A percentile compares a stretch with the other conserved stretches of the same genome.
Conservation (phyloP, 2,888 invertebrate genomes). For the Steinernema hermaphroditum region DNA sequence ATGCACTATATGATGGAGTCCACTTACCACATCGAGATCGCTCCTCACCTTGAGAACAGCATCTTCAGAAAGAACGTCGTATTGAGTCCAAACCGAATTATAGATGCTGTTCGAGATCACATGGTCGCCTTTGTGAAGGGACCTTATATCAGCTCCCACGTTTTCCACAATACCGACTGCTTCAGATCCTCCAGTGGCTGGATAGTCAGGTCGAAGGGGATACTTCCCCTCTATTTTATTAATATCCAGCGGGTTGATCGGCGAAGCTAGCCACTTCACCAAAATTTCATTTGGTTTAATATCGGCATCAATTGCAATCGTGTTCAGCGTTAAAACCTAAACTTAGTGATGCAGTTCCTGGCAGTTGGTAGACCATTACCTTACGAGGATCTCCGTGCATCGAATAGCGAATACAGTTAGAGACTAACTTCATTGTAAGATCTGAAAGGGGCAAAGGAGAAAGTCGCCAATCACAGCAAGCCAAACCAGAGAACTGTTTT, state of each 20-base stretch:
- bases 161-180: slow-evolving; percentile 82
- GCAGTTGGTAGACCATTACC: neutral
- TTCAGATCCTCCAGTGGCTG: slow-evolving; percentile 88
- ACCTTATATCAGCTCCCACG: slow-evolving; percentile 40
- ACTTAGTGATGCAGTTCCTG: neutral
- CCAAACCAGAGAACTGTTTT: slow-evolving; percentile 21
- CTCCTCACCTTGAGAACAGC: slow-evolving; percentile 64
- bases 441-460: neutral
- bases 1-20: neutral
- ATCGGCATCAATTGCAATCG: slow-evolving; percentile 38
- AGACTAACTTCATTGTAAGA: neutral
- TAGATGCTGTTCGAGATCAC: slow-evolving; percentile 40
- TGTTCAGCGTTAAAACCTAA: slow-evolving; percentile 44
- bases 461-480: neutral
- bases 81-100: slow-evolving; percentile 51
- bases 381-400: slow-evolving; percentile 14
- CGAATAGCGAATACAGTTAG: neutral
- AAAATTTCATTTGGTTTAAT: slow-evolving; percentile 47
- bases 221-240: slow-evolving; percentile 51
- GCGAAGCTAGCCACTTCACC: slow-evolving; percentile 61
- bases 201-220: slow-evolving; percentile 70
- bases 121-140: slow-evolving; percentile 44
- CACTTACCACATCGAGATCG: slow-evolving; percentile 49
- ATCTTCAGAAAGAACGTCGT: slow-evolving; percentile 45
- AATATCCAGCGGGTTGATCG: slow-evolving; percentile 61